Base-by-base conservation (phyloP, 2,797 vertebrate species). In the Micrastur ruficollis region DNA sequence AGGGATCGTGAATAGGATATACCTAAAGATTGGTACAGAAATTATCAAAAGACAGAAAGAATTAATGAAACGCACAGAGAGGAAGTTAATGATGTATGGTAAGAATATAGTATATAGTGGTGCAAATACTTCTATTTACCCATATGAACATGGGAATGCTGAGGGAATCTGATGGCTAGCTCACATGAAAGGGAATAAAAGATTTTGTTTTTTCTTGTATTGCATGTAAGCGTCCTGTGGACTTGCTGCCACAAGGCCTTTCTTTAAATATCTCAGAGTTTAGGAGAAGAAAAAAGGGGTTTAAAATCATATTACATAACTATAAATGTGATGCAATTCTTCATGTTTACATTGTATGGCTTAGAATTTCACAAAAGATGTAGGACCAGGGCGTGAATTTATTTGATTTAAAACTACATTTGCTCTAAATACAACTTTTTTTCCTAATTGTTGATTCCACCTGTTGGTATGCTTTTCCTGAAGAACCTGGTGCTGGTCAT, bases 271-370 rank as follows among this genome's bases (percentile, higher is more conserved):
- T 53, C 49, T 55, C 22, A 16, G 31, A 22, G 4, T 47, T 70
- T 71, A 65, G 18, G 7, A 70, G n/a, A 40, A 25, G 23, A 79
- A 72, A 36, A 8, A 10, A 6, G 1, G 14, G 5, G 0, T 0
- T 65, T 82, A 62, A 84, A 89, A 82, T 42, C 4, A 20, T 65
- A 67, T 36, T 52, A 11, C 1, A 6, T 38, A 63, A 32, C 34
- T 31, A 49, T 20, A 59, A 87, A 38, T 1, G 4, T 22, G 12
- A 12, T 73, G 10, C 21, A 61, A 26, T 80, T 82, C 44, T 80
- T 5, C 18, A n/a, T 40, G 9, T 79, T 94, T 76, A 49, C 15
- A 70, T 38, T 73, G 31, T 12, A 42, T 17, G 5, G 13, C 23
- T 70, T 81, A 79, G 32, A 80, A 79, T 75, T 78, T 90, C 26